phyloP scores from a whole-genome alignment of 1,140 invertebrate genomes.

The Wiebesia pumilae region DNA sequence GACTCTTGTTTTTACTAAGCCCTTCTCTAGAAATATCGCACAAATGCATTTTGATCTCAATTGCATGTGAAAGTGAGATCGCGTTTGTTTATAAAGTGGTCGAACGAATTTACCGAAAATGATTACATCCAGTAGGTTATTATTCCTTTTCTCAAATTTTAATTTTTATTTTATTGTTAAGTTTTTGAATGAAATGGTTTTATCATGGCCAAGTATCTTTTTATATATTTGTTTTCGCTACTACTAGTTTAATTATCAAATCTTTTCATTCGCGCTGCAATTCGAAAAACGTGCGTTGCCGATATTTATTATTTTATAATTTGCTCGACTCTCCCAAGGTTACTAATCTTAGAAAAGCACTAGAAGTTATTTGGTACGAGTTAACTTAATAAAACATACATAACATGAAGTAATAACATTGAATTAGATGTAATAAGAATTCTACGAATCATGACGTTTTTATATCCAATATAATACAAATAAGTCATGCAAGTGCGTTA shows the following conservation, averaged over 20 bases:
- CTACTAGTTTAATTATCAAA: conserved; percentile 28
- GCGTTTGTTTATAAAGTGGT: background rate
- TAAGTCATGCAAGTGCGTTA: background rate
- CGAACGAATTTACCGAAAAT: conserved; percentile 1
- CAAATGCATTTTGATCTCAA: conserved; percentile 18
- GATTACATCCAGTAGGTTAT: background rate
- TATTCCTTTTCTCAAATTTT: background rate
- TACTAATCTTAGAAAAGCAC: background rate
- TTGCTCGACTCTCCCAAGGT: conserved; percentile 23
- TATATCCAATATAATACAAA: background rate
- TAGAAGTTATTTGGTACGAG: background rate
- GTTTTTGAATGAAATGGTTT: background rate
- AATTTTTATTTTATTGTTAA: background rate
- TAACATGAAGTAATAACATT: background rate
- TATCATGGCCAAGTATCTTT: background rate
- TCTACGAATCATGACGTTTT: too few species aligned
- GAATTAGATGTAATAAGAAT: background rate
- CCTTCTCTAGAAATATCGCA: conserved; percentile 15
- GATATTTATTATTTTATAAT: background rate
- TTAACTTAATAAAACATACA: background rate
- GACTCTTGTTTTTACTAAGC: conserved; percentile 36
- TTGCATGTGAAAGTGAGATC: background rate
- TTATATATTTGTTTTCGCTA: background rate
- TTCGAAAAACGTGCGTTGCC: conserved; percentile 12
- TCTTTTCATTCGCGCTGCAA: conserved; percentile 28